A percentile compares a stretch with the other conserved stretches of the same genome.
Evolutionary conservation across 2,113 vertebrate genomes (phyloP).

Genomic region (Malurus alboscapulatus): DNA sequence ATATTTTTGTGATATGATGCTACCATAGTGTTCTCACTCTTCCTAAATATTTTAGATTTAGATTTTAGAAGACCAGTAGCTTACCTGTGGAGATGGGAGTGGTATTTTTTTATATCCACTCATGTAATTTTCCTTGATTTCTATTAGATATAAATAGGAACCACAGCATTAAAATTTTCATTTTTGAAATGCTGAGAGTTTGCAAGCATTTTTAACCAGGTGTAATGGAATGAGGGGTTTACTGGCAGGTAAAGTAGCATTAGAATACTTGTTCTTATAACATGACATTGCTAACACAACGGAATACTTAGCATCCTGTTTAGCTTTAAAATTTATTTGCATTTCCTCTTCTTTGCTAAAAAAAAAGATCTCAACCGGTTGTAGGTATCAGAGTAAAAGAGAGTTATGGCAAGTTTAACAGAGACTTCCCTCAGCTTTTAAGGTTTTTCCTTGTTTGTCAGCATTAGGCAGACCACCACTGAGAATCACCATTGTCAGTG

Average conservation of each 20-base stretch:
- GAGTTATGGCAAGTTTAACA: background rate
- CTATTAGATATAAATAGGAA: background rate
- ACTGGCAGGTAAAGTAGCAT: background rate
- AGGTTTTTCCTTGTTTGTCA: background rate
- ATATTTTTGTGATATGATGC: background rate
- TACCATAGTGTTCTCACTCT: background rate
- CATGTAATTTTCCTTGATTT: background rate
- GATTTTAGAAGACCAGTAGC: background rate
- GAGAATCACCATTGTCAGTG: background rate
- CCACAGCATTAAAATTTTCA: background rate
- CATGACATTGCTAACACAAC: background rate
- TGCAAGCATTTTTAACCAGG: background rate
- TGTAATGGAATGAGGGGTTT: background rate
- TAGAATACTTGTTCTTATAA: background rate
- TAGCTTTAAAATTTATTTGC: background rate
- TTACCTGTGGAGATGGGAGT: background rate
- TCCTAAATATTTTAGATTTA: background rate
- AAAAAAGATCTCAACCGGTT: background rate
- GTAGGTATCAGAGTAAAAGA: background rate
- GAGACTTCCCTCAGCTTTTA: background rate
- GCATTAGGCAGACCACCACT: background rate
- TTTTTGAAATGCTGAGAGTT: background rate
- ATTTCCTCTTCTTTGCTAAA: background rate
- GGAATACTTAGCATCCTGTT: background rate
- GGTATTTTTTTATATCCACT: background rate